phyloP scores from a whole-genome alignment of 1,140 invertebrate genomes.

The Metopolophium dirhodum region DNA sequence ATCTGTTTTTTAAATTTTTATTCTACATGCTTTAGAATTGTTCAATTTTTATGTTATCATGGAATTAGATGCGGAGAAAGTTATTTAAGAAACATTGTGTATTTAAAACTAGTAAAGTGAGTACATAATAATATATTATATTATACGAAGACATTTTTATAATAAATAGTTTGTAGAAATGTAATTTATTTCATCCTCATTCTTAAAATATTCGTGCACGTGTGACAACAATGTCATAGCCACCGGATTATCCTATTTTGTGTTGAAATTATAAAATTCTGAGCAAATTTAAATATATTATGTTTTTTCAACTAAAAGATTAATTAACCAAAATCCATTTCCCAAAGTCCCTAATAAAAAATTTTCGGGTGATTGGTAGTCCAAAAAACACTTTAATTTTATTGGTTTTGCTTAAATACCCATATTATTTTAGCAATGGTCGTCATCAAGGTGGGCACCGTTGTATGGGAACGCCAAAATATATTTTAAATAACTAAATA shows the following conservation, averaged over 20 bases:
- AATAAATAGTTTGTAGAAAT: background rate
- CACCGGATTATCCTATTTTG: background rate
- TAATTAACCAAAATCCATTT: too few species aligned
- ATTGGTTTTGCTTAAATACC: too few species aligned
- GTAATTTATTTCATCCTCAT: background rate
- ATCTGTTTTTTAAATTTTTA: background rate
- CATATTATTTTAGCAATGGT: too few species aligned
- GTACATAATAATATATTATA: too few species aligned
- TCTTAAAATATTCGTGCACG: too few species aligned
- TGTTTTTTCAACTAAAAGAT: too few species aligned
- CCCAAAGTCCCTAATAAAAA: background rate
- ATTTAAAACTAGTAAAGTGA: background rate
- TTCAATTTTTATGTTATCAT: background rate
- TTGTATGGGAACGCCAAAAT: too few species aligned
- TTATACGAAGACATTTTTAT: background rate
- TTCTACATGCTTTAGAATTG: background rate
- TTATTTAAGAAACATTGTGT: too few species aligned
- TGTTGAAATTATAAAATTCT: background rate
- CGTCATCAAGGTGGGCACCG: too few species aligned
- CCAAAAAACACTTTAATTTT: background rate
- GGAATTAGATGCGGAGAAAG: background rate
- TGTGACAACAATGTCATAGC: background rate
- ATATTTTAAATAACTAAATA: too few species aligned
- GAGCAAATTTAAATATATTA: too few species aligned
- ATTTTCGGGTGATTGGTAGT: background rate